Conservation (phyloP, 2,888 invertebrate genomes). For the Philereme vetulata region DNA sequence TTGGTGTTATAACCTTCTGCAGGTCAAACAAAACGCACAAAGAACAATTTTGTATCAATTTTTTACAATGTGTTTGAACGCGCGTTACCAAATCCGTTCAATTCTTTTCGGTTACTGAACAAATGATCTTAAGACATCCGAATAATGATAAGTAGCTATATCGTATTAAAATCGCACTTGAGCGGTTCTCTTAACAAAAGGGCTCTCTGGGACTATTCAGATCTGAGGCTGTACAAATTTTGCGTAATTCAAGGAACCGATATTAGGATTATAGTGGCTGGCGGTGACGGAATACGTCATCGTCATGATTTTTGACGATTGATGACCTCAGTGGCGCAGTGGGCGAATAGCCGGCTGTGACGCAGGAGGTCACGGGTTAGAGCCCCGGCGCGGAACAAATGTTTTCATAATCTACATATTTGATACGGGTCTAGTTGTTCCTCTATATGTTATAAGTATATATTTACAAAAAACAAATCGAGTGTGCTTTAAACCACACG, state of each 20-base stretch:
- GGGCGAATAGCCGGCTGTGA: no score
- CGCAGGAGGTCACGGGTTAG: no score
- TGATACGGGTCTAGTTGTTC: no score
- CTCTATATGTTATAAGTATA: no score
- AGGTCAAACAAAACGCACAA: background rate
- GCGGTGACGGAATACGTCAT: conserved; percentile 4
- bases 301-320: no score
- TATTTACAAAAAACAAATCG: no score
- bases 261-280: conserved; percentile 18
- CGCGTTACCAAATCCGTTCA: conserved; percentile 15
- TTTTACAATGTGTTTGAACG: no score
- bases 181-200: conserved; percentile 39
- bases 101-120: conserved; percentile 28
- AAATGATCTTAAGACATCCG: conserved; percentile 30
- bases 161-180: conserved; percentile 61
- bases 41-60: background rate
- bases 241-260: conserved; percentile 44
- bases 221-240: conserved; percentile 34
- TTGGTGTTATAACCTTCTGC: no score
- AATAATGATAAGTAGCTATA: conserved; percentile 47
- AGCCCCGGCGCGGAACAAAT: no score
- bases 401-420: no score
- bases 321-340: no score
- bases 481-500: no score
- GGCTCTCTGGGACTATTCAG: conserved; percentile 17